Base-by-base conservation (phyloP, 2,888 invertebrate genomes). In the Hoplodrina ambigua region DNA sequence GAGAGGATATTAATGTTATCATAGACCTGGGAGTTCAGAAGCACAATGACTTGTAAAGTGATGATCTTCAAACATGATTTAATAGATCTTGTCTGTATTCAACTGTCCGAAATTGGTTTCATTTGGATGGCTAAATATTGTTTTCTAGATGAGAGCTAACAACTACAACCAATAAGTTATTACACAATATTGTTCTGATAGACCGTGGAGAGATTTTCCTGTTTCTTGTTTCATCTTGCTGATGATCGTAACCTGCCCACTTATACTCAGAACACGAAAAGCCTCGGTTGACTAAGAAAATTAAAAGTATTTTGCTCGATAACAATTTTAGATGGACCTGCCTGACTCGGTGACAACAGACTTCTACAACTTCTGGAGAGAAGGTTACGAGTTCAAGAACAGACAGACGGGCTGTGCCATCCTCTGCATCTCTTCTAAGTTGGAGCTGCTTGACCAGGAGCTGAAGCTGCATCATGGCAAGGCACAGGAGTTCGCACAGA, bases 401-500 rank as follows among this genome's bases (percentile, higher is more conserved):
- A 79, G 91, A 8, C 61, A 74, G 0, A 90, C 90, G 0, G 94
- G 94, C 25, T 94, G 94, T 50, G 92, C 92, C 44, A 89, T 94
- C 50, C 78, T 90, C 56, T 94, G 94, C 64, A 82, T 94, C 66
- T 89, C 93, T 17, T 78, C 84, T 5, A 94, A 94, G 79, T 83
- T 94, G 50, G 89, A 93, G 33, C 83, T 94, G 15, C 64, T 93
- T 0, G 92, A 94, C 44, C 83, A 85, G n/a, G 88, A 89, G 0
- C 86, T 91, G 1, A 90, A 89, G 19, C 86, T 94, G 33, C 94
- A 94, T 49, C 94, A 93, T 50, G 94, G 92, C 1, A 94, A 92
- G 46, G 89, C 93, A 0, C 85, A 88, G 33, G 93, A 94, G 33
- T 94, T 93, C 19, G 94, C 92, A 1, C 83, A 84, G 64, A 84